Evolutionary conservation across 2,113 vertebrate genomes (phyloP).

Genomic region (Lasiurus cinereus): DNA sequence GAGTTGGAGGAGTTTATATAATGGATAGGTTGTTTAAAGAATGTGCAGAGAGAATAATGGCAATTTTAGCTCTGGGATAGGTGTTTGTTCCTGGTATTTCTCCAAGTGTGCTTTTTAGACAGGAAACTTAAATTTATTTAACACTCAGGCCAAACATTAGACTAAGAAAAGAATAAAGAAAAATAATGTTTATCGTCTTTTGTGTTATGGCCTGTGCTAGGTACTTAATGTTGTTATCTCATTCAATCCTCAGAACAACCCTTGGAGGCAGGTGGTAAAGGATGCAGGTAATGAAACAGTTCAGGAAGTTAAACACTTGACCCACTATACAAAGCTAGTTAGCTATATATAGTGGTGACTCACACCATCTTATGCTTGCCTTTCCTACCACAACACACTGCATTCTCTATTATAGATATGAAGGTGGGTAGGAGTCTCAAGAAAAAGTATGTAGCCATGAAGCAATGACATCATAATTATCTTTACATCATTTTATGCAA

Average conservation of each 20-base stretch:
- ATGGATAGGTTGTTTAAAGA: not conserved
- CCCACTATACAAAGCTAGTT: not conserved
- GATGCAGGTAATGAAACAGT: not conserved
- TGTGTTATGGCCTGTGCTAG: not conserved
- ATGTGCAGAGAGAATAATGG: not conserved
- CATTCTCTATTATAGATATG: not conserved
- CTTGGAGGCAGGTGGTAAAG: not conserved
- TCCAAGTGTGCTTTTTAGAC: not conserved
- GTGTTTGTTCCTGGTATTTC: not conserved
- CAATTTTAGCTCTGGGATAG: not conserved
- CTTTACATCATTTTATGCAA: slow-evolving; percentile 42
- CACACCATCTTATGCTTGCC: not conserved
- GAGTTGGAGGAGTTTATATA: not conserved
- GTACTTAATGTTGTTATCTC: not conserved
- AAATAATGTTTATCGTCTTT: not conserved
- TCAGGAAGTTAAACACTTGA: not conserved
- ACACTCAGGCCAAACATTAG: not conserved
- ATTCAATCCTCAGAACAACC: not conserved
- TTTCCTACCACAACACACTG: not conserved
- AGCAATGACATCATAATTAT: not conserved
- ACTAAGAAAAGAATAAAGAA: slow-evolving; percentile 21
- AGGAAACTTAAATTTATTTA: slow-evolving; percentile 11
- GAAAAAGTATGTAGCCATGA: too few species aligned
- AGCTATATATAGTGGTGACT: not conserved
- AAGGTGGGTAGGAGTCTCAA: not conserved